phyloP scores from a whole-genome alignment of 2,888 invertebrate species.

The Chelonus formosanus region DNA sequence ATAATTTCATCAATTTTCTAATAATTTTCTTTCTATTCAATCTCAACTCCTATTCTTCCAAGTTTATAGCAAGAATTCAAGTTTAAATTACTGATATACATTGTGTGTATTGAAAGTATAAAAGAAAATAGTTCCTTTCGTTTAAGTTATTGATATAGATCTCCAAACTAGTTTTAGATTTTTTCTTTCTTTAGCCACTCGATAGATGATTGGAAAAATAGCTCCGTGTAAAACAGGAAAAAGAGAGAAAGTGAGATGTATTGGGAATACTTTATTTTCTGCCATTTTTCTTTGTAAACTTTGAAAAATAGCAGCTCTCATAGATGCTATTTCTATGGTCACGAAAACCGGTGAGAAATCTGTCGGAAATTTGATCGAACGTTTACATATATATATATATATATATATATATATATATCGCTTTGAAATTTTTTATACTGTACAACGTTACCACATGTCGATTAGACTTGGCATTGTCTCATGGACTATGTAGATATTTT shows the following conservation, averaged over 20 bases:
- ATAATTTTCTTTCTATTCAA: too few relatives aligned
- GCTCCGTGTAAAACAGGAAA: constrained; percentile 5
- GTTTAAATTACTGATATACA: too few relatives aligned
- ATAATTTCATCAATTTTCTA: too few relatives aligned
- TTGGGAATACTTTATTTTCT: constrained; percentile 21
- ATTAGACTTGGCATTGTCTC: constrained; percentile 14
- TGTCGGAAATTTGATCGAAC: constrained; percentile 39
- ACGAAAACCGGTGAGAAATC: constrained; percentile 33
- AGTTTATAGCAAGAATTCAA: too few relatives aligned
- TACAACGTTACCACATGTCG: constrained; percentile 21
- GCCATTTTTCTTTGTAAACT: constrained; percentile 37
- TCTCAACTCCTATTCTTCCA: too few relatives aligned
- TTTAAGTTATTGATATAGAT: background rate
- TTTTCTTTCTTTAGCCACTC: background rate
- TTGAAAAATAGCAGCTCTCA: constrained; percentile 38
- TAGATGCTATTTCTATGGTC: constrained; percentile 19
- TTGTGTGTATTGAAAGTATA: background rate
- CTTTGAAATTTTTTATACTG: constrained; percentile 2
- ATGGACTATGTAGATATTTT: constrained; percentile 11
- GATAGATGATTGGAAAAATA: background rate
- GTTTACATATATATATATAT: constrained; percentile 33
- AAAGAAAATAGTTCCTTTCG: background rate
- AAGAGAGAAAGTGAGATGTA: constrained; percentile 12
- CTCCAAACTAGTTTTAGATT: background rate
- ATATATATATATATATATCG: constrained; percentile 33